Percentiles rank a stretch among this genome's conserved stretches.
These are phyloP conservation scores for Gasteruption jaculator DNA, from an alignment of 2,888 invertebrate species.

Conservation along the genomic window DNA sequence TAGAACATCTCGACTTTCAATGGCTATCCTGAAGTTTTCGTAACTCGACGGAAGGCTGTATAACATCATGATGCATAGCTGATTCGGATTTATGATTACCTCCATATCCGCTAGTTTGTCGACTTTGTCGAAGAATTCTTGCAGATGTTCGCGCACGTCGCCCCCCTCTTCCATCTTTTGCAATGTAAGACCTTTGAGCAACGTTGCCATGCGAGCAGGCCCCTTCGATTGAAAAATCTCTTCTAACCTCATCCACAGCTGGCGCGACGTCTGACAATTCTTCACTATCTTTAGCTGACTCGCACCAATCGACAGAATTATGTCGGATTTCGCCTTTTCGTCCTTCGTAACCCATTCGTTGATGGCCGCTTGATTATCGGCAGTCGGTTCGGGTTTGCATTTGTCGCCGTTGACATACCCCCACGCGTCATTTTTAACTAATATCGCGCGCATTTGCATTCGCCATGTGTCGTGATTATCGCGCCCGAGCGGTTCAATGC, in stretches of 20 bases:
- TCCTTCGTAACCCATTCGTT: constrained; percentile 6
- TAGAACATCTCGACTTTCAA: constrained; percentile 15
- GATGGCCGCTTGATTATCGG: constrained; percentile 1
- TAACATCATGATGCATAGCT: constrained; percentile 9
- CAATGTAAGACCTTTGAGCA: constrained; percentile 17
- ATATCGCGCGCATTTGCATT: constrained; percentile 3
- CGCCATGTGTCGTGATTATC: constrained; percentile 4
- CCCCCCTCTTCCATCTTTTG: constrained; percentile 16
- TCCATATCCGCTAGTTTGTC: constrained; percentile 9
- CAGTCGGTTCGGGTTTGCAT: constrained; percentile 10
- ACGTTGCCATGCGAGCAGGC: constrained; percentile 18
- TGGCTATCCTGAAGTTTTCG: constrained; percentile 17
- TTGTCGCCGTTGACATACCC: constrained; percentile 9
- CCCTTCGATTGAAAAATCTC: constrained; percentile 14
- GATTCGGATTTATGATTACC: constrained; percentile 1
- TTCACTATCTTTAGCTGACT: constrained; percentile 9
- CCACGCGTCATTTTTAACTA: constrained; percentile 13
- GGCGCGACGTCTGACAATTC: constrained; percentile 15
- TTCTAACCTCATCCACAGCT: constrained; percentile 14
- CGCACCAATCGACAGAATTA: constrained; percentile 14
- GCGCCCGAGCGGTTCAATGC: background rate
- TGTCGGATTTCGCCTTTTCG: constrained; percentile 14
- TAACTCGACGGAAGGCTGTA: constrained; percentile 15
- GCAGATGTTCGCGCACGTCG: constrained; percentile 11
- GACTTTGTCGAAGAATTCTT: constrained; percentile 2